Evolutionary conservation across 2,797 vertebrate species (phyloP).

Genomic region (Salarias fasciatus): DNA sequence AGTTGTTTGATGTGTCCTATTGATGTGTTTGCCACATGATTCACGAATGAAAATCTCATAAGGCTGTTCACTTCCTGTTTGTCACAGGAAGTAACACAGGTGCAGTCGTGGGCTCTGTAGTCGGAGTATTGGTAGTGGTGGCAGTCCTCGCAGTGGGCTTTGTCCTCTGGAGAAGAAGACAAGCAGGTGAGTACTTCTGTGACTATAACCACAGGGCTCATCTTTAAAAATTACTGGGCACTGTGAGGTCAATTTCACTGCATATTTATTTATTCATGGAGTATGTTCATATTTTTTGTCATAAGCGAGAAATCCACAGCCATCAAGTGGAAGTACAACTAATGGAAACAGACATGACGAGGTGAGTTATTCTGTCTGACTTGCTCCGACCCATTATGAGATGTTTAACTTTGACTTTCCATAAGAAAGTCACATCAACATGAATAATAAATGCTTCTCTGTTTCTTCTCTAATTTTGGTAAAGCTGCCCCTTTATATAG

Average conservation of each 20-base stretch:
- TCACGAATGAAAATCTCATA: too few relatives aligned
- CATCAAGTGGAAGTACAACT: fast-evolving
- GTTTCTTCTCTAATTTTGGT: slow-evolving; percentile 24
- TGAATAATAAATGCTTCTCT: slow-evolving; percentile 13
- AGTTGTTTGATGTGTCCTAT: too few relatives aligned
- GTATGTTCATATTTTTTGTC: too few relatives aligned
- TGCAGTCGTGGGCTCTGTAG: fast-evolving
- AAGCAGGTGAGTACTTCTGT: slow-evolving; percentile 11
- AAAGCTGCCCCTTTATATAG: slow-evolving; percentile 44
- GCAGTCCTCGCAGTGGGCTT: fast-evolving
- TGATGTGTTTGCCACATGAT: too few relatives aligned
- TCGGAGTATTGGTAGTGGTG: fast-evolving
- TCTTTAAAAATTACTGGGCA: too few relatives aligned
- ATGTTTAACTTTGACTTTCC: background rate
- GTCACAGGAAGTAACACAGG: too few relatives aligned
- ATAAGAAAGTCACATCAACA: background rate
- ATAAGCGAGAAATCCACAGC: too few relatives aligned
- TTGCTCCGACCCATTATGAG: background rate
- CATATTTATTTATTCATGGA: too few relatives aligned
- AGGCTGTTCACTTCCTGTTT: too few relatives aligned
- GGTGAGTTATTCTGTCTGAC: slow-evolving; percentile 28
- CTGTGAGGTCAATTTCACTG: too few relatives aligned
- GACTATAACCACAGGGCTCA: too few relatives aligned
- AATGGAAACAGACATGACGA: fast-evolving
- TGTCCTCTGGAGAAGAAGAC: background rate